A percentile compares a stretch with the other conserved stretches of the same genome.
These are phyloP conservation scores for Lordiphosa collinella DNA, from an alignment of 1,140 invertebrate species.

Conservation along the genomic window DNA sequence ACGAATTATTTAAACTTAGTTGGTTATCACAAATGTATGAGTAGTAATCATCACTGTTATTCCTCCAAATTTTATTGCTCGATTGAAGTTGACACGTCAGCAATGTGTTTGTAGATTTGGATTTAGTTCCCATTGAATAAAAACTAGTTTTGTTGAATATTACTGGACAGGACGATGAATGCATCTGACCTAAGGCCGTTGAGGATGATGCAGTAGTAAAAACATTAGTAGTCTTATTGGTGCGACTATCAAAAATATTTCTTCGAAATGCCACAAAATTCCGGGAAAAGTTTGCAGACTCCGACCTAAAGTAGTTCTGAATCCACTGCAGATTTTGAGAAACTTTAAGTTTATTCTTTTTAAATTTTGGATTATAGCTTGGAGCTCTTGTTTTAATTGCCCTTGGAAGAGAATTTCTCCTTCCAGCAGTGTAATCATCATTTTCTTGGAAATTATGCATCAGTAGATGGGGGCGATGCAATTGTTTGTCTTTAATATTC, in stretches of 20 bases:
- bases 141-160: conserved; percentile 9
- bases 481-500: conserved; percentile 13
- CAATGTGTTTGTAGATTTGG: conserved; percentile 19
- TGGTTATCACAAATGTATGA: conserved; percentile 53
- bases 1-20: conserved; percentile 44
- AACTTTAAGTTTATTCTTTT: conserved; percentile 34
- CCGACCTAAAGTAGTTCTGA: conserved; percentile 30
- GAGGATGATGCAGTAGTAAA: neutral
- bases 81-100: conserved; percentile 3
- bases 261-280: conserved; percentile 30
- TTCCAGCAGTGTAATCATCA: neutral
- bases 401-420: neutral
- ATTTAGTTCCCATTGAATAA: conserved; percentile 15
- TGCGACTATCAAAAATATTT: conserved; percentile 13
- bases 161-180: conserved; percentile 9
- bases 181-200: neutral
- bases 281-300: conserved; percentile 30
- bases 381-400: conserved; percentile 5
- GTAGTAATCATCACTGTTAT: conserved; percentile 41
- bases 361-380: conserved; percentile 33
- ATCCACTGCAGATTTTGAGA: conserved; percentile 33
- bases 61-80: neutral
- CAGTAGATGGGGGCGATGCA: neutral
- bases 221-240: conserved; percentile 4
- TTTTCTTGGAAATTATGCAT: neutral